Evolutionary conservation across 2,888 invertebrate genomes (phyloP).

Genomic region (Eupeodes latifasciatus): DNA sequence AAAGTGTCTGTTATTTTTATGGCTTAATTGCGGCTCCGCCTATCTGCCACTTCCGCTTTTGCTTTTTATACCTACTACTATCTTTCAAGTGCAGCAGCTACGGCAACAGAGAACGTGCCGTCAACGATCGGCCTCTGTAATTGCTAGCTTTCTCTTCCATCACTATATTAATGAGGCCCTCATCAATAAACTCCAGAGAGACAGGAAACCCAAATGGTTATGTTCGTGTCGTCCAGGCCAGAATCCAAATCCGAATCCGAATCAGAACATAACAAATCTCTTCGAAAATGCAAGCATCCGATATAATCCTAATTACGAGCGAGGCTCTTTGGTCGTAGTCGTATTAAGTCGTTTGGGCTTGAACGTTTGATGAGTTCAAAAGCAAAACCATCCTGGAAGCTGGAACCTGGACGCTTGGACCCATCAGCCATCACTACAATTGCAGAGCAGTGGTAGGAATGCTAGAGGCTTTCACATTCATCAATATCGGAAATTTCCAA

Average conservation of each 20-base stretch:
- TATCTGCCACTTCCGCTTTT: slow-evolving; percentile 36
- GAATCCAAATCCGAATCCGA: slow-evolving; percentile 18
- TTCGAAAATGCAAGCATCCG: slow-evolving; percentile 64
- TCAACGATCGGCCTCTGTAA: slow-evolving; percentile 65
- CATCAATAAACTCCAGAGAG: slow-evolving; percentile 69
- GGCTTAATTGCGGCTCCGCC: slow-evolving; percentile 71
- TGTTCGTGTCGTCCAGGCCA: slow-evolving; percentile 54
- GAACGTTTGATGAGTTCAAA: slow-evolving; percentile 15
- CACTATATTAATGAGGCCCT: slow-evolving; percentile 69
- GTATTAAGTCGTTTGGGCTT: slow-evolving; percentile 63
- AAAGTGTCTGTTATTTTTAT: slow-evolving; percentile 75
- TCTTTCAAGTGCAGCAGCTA: not conserved
- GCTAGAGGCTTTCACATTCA: slow-evolving; percentile 63
- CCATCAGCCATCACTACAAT: not conserved
- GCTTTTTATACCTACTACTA: not conserved
- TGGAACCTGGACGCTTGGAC: not conserved
- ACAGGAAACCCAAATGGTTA: slow-evolving; percentile 56
- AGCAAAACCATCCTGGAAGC: not conserved
- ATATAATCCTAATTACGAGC: slow-evolving; percentile 73
- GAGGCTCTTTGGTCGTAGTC: slow-evolving; percentile 62
- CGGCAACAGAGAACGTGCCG: slow-evolving; percentile 46
- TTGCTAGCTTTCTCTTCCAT: slow-evolving; percentile 66
- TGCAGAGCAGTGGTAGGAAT: not conserved
- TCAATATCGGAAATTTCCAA: slow-evolving; percentile 72
- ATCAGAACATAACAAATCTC: slow-evolving; percentile 67